A percentile compares a stretch with the other conserved stretches of the same genome.
These are phyloP conservation scores for Nasonia giraulti DNA, from an alignment of 1,140 invertebrate genomes.

Conservation along the genomic window DNA sequence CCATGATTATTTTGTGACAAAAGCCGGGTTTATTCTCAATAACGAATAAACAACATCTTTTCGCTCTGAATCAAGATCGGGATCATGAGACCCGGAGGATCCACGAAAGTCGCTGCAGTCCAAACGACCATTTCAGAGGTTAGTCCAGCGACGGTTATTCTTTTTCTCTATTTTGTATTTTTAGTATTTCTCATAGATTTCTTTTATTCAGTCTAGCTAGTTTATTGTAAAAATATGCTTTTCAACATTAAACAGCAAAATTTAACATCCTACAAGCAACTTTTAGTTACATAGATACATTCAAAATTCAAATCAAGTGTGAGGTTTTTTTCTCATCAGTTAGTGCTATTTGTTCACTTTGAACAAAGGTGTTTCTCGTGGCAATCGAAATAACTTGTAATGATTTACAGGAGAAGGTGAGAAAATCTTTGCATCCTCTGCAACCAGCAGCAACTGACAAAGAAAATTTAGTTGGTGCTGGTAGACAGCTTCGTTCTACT, in stretches of 20 bases:
- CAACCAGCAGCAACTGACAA: constrained; percentile 78
- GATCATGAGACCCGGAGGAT: constrained; percentile 66
- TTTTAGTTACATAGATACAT: neutral
- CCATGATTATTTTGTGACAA: neutral
- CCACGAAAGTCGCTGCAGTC: constrained; percentile 60
- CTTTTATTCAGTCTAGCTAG: neutral
- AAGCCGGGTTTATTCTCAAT: neutral
- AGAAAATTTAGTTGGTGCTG: constrained; percentile 79
- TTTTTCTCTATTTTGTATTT: neutral
- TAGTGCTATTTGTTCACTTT: neutral
- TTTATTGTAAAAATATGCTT: neutral
- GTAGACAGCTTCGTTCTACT: constrained; percentile 64
- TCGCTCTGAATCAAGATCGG: constrained; percentile 7
- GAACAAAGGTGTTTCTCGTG: neutral
- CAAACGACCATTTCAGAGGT: constrained; percentile 62
- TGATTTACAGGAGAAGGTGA: constrained; percentile 62
- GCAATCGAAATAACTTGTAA: neutral
- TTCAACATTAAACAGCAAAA: neutral
- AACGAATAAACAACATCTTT: neutral
- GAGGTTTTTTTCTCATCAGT: neutral
- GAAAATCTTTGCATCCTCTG: constrained; percentile 78
- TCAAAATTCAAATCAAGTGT: neutral
- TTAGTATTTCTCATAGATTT: neutral
- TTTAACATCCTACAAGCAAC: neutral
- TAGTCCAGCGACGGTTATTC: constrained; percentile 53